These are phyloP conservation scores for Neoseiulus cucumeris DNA, from an alignment of 1,140 invertebrate species.

Conservation along the genomic window DNA sequence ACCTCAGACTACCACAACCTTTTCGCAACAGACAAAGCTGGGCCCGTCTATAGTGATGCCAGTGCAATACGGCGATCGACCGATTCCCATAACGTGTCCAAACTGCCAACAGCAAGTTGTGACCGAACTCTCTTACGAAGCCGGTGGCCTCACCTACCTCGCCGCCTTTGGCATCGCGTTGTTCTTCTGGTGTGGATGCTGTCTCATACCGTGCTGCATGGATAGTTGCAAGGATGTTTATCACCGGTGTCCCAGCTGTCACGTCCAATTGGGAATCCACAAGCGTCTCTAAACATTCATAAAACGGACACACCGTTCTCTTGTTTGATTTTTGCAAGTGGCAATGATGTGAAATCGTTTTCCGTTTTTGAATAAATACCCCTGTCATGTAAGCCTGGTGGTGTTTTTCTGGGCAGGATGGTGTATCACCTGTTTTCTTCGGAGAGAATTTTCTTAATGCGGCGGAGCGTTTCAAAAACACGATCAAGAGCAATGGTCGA, in stretches of 20 bases:
- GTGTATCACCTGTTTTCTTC: too few relatives aligned
- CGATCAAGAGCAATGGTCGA: too few relatives aligned
- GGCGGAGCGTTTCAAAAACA: too few relatives aligned
- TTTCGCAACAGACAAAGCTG: too few relatives aligned
- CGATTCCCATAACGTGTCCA: background rate
- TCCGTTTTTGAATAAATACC: too few relatives aligned
- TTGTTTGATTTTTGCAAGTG: too few relatives aligned
- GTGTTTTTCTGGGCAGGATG: too few relatives aligned
- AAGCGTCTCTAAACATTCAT: background rate
- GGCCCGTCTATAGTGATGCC: background rate
- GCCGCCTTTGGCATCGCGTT: background rate
- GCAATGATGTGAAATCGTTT: too few relatives aligned
- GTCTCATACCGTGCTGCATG: background rate
- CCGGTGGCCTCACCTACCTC: background rate
- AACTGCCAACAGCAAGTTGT: background rate
- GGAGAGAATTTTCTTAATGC: too few relatives aligned
- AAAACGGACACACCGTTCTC: too few relatives aligned
- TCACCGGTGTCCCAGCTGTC: background rate
- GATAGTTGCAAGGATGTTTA: background rate
- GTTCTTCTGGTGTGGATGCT: slow-evolving; percentile 6
- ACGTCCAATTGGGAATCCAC: background rate
- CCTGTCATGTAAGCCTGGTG: too few relatives aligned
- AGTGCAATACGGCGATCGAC: background rate
- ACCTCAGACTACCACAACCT: too few relatives aligned
- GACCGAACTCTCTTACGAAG: background rate